A percentile compares a stretch with the other conserved stretches of the same genome.
phyloP scores from a whole-genome alignment of 2,888 invertebrate species.

The Myopa testacea region DNA sequence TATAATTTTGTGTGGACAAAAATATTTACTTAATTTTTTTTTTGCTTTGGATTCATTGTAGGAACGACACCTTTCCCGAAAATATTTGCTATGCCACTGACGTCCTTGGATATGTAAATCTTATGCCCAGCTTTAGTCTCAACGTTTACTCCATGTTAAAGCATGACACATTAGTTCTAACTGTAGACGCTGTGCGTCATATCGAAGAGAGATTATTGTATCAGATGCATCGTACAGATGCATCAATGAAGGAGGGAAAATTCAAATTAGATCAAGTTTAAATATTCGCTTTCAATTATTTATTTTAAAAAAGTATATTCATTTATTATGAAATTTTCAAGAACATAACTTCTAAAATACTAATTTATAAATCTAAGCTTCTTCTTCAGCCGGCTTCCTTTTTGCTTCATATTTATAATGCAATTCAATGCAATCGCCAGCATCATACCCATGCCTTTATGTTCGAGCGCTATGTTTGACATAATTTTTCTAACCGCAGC shows the following conservation, averaged over 20 bases:
- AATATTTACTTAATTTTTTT: not conserved
- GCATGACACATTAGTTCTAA: slow-evolving; percentile 91
- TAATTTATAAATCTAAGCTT: not conserved
- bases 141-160: slow-evolving; percentile 98
- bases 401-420: slow-evolving; percentile 85
- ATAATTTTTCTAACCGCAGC: slow-evolving; percentile 99
- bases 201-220: slow-evolving; percentile 83
- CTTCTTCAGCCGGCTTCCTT: slow-evolving; percentile 31
- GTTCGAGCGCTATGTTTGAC: slow-evolving; percentile 85
- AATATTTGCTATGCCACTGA: slow-evolving; percentile 89
- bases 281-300: slow-evolving; percentile 20
- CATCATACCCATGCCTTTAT: slow-evolving; percentile 99
- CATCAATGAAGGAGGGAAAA: slow-evolving; percentile 65
- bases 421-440: slow-evolving; percentile 92
- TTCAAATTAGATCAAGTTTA: slow-evolving; percentile 75
- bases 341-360: not conserved
- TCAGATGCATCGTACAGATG: slow-evolving; percentile 75
- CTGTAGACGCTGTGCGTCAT: slow-evolving; percentile 83
- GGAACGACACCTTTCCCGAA: slow-evolving; percentile 83
- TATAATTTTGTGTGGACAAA: not conserved
- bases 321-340: not conserved
- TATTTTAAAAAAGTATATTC: no score
- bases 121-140: slow-evolving; percentile 96
- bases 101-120: slow-evolving; percentile 82
- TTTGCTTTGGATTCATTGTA: slow-evolving; percentile 30